Percentiles rank a stretch among this genome's conserved stretches.
Evolutionary conservation across 2,888 invertebrate species (phyloP).

Genomic region (Zaprionus bogoriensis): DNA sequence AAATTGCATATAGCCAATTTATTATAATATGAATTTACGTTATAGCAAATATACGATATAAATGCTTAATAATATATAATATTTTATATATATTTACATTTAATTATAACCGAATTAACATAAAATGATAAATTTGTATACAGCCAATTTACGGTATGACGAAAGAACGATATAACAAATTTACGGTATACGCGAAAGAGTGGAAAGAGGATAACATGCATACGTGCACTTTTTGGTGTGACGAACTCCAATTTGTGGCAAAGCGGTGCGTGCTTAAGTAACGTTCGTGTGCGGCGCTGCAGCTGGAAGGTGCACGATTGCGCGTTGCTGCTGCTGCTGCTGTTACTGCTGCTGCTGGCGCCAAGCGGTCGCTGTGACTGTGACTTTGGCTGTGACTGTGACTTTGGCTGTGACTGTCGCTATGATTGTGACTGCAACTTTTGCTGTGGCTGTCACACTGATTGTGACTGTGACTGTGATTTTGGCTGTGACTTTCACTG

Average conservation of each 20-base stretch:
- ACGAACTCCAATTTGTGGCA: conserved; percentile 77
- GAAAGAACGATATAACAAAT: background rate
- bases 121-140: no score
- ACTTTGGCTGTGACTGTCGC: no score
- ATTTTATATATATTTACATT: no score
- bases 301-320: conserved; percentile 17
- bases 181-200: background rate
- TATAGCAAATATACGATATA: background rate
- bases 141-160: no score
- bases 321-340: conserved; percentile 2
- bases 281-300: conserved; percentile 53
- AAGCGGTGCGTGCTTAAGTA: conserved; percentile 53
- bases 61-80: no score
- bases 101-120: no score
- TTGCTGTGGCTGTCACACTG: no score
- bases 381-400: no score
- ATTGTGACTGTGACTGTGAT: no score
- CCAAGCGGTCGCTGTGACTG: conserved; percentile 15
- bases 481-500: no score
- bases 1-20: no score
- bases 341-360: conserved; percentile 28
- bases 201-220: conserved; percentile 70
- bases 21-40: background rate
- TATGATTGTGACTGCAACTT: no score
- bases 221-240: conserved; percentile 82